Conservation (phyloP, 2,888 invertebrate species). For the Synanthedon andrenaeformis region DNA sequence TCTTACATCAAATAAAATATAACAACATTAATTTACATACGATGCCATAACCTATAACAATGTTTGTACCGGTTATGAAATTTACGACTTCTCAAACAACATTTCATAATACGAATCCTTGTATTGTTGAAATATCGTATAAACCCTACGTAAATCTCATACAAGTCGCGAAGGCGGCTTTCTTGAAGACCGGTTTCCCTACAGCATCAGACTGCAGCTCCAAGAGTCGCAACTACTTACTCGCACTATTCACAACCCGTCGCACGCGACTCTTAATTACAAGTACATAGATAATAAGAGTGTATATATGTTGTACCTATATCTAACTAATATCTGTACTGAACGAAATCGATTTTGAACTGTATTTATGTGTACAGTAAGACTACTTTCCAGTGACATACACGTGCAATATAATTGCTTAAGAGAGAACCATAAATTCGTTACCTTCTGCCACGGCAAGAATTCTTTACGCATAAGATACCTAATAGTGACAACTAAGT, state of each 20-base stretch:
- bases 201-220: slow-evolving; percentile 32
- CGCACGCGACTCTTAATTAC: slow-evolving; percentile 27
- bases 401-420: too few relatives aligned
- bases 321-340: too few relatives aligned
- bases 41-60: neutral
- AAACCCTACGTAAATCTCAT: neutral
- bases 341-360: too few relatives aligned
- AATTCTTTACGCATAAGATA: too few relatives aligned
- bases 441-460: too few relatives aligned
- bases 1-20: neutral
- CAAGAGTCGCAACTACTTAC: slow-evolving; percentile 13
- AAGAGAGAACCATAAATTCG: too few relatives aligned
- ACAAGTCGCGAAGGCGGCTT: neutral
- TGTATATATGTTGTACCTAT: slow-evolving; percentile 15
- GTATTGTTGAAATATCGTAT: too few relatives aligned
- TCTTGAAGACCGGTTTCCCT: neutral
- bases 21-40: neutral
- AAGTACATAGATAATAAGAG: slow-evolving; percentile 57
- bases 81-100: neutral
- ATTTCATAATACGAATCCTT: too few relatives aligned
- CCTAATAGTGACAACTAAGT: too few relatives aligned
- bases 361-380: too few relatives aligned
- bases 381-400: too few relatives aligned
- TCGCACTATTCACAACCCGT: slow-evolving; percentile 44
- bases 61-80: neutral